phyloP scores from a whole-genome alignment of 1,140 invertebrate genomes.

The Pseudomyrmex dendroicus region DNA sequence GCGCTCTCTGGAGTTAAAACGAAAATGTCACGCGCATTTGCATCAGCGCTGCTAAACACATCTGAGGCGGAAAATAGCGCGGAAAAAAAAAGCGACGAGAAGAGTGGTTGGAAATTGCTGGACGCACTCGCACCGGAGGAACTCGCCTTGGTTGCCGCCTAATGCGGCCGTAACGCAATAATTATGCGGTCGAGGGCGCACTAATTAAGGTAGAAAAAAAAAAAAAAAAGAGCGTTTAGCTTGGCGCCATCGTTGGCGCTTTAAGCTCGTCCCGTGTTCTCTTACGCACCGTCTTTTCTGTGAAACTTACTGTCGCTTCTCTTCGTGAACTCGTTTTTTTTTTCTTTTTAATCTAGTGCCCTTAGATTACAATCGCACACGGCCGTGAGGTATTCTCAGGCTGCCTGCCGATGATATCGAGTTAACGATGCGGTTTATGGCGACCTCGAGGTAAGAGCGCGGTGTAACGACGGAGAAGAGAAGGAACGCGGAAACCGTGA shows the following conservation, averaged over 20 bases:
- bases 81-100: conserved; percentile 2
- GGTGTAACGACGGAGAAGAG: neutral
- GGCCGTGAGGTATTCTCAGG: conserved; percentile 10
- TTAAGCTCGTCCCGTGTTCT: neutral
- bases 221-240: conserved; percentile 44
- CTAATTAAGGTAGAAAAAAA: conserved; percentile 36
- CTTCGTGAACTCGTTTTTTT: neutral
- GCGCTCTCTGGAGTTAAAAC: conserved; percentile 28
- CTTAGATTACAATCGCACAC: conserved; percentile 34
- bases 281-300: neutral
- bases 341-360: neutral
- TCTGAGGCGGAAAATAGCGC: conserved; percentile 18
- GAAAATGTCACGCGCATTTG: conserved; percentile 23
- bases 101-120: conserved; percentile 28
- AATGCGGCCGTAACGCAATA: conserved; percentile 54
- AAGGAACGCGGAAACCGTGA: conserved; percentile 19
- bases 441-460: neutral
- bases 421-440: conserved; percentile 18
- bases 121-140: conserved; percentile 2
- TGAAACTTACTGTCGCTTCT: neutral
- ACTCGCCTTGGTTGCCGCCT: conserved; percentile 28
- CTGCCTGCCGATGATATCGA: conserved; percentile 14
- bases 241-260: neutral
- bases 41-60: conserved; percentile 1
- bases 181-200: conserved; percentile 36